Conservation (phyloP, 2,888 invertebrate species). For the Lasioglossum malachurum region DNA sequence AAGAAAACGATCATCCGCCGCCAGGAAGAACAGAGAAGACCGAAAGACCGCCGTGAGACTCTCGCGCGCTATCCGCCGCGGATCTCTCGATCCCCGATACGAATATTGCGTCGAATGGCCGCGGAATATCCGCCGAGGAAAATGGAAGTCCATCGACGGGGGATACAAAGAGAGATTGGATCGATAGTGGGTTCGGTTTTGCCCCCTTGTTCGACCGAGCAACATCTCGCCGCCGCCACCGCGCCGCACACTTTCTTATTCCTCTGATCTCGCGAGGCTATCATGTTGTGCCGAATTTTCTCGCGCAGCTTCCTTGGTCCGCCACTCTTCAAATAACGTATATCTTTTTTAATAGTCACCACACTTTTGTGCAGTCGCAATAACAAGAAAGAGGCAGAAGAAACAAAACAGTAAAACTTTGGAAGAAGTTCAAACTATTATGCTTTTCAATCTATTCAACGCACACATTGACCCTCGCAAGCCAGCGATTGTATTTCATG, state of each 20-base stretch:
- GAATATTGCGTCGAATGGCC: conserved; percentile 48
- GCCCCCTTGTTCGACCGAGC: background rate
- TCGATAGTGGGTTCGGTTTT: conserved; percentile 15
- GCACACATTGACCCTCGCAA: too few species aligned
- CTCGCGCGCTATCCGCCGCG: conserved; percentile 42
- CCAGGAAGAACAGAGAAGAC: conserved; percentile 43
- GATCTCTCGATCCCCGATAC: conserved; percentile 50
- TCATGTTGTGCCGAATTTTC: background rate
- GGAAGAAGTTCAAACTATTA: background rate
- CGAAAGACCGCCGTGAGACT: conserved; percentile 56
- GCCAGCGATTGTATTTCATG: background rate
- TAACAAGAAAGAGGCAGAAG: background rate
- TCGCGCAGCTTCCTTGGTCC: background rate
- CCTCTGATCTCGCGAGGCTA: background rate
- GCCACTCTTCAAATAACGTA: background rate
- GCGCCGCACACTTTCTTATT: background rate
- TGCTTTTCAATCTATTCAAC: too few species aligned
- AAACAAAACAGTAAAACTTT: background rate
- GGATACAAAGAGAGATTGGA: conserved; percentile 32
- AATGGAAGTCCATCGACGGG: conserved; percentile 33
- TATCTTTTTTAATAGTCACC: too few species aligned
- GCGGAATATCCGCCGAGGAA: conserved; percentile 25
- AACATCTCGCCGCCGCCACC: background rate
- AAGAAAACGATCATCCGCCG: conserved; percentile 52
- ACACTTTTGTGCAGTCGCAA: too few species aligned